phyloP scores from a whole-genome alignment of 2,888 invertebrate species.

The Epicampocera succincta region DNA sequence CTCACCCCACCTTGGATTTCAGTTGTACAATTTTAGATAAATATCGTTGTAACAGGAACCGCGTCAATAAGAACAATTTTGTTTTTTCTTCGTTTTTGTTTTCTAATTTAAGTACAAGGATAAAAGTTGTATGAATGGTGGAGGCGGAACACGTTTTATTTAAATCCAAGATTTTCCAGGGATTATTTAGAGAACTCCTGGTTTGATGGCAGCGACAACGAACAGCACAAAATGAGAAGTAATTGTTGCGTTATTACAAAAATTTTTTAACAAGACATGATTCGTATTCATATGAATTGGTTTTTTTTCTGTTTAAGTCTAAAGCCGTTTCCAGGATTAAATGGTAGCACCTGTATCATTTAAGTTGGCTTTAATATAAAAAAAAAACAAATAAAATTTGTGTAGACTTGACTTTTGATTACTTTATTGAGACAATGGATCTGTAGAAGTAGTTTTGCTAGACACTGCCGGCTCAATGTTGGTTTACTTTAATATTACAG shows the following conservation, averaged over 20 bases:
- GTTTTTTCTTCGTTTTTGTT: background rate
- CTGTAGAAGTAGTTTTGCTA: background rate
- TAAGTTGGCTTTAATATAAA: background rate
- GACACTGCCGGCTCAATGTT: too few species aligned
- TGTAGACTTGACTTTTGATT: background rate
- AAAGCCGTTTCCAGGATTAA: background rate
- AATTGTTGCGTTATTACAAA: constrained; percentile 40
- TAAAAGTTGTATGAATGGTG: background rate
- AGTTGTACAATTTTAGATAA: constrained; percentile 1
- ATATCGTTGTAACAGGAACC: constrained; percentile 3
- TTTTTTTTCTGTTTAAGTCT: constrained; percentile 9
- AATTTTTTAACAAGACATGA: constrained; percentile 20
- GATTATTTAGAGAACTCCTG: constrained; percentile 40
- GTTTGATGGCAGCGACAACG: constrained; percentile 23
- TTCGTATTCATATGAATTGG: constrained; percentile 23
- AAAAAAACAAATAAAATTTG: background rate
- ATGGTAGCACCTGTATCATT: background rate
- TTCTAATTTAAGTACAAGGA: constrained; percentile 26
- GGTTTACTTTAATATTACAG: too few species aligned
- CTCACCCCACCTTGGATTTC: background rate
- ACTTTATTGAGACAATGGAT: background rate
- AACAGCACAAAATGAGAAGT: constrained; percentile 24
- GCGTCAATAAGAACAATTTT: constrained; percentile 35
- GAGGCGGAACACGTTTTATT: constrained; percentile 2
- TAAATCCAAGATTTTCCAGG: constrained; percentile 48